A percentile compares a stretch with the other conserved stretches of the same genome.
Evolutionary conservation across 2,888 invertebrate species (phyloP).

Genomic region (Callosobruchus maculatus): DNA sequence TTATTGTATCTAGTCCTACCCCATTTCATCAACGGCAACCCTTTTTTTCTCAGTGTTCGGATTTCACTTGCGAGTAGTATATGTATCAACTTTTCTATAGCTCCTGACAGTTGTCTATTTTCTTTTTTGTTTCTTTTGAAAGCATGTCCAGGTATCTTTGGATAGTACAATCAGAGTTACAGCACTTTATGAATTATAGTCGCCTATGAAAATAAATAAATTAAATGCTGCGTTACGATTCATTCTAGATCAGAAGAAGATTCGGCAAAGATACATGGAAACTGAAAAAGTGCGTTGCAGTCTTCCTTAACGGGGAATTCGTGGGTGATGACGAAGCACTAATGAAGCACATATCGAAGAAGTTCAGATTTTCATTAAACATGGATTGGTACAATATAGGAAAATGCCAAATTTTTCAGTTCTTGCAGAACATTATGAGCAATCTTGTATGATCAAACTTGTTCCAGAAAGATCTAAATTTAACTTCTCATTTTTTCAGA

Average conservation of each 20-base stretch:
- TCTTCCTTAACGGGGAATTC: conserved; percentile 52
- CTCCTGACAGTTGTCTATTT: too few relatives aligned
- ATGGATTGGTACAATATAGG: conserved; percentile 52
- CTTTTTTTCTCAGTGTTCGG: too few relatives aligned
- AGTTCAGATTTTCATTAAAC: conserved; percentile 49
- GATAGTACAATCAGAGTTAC: too few relatives aligned
- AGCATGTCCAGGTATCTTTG: too few relatives aligned
- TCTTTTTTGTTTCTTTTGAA: too few relatives aligned
- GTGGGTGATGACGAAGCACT: conserved; percentile 56
- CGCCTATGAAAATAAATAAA: too few relatives aligned
- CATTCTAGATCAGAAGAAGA: conserved; percentile 34
- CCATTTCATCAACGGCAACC: too few relatives aligned
- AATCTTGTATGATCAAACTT: conserved; percentile 28
- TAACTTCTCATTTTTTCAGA: conserved; percentile 47
- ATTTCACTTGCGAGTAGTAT: too few relatives aligned
- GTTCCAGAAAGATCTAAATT: neutral
- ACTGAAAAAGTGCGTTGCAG: conserved; percentile 49
- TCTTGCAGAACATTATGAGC: conserved; percentile 45
- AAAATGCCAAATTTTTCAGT: conserved; percentile 47
- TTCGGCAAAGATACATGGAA: conserved; percentile 52
- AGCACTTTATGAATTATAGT: too few relatives aligned
- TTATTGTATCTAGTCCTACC: too few relatives aligned
- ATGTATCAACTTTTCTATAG: too few relatives aligned
- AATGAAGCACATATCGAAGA: conserved; percentile 47
- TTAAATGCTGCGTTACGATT: neutral